A percentile compares a stretch with the other conserved stretches of the same genome.
Conservation (phyloP, 1,140 invertebrate species). For the Drosophila pandora region DNA sequence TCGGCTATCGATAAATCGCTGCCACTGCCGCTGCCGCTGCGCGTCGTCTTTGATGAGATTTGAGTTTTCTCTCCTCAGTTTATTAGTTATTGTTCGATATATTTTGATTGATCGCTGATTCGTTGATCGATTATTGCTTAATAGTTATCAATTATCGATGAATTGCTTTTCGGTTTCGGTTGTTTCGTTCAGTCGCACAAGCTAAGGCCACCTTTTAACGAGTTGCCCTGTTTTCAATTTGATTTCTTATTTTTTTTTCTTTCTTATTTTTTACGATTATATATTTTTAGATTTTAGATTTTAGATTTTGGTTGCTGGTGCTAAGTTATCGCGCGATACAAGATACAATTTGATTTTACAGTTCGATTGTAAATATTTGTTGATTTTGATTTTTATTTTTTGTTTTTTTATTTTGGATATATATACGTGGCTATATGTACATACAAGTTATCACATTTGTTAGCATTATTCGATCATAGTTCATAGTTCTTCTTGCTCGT, state of each 20-base stretch:
- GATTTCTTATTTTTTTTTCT: conserved; percentile 47
- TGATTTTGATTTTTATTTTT: conserved; percentile 7
- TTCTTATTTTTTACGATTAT: conserved; percentile 13
- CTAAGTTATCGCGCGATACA: conserved; percentile 42
- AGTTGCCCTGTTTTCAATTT: conserved; percentile 67
- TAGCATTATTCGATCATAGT: conserved; percentile 64
- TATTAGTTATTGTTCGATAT: not conserved
- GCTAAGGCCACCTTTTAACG: conserved; percentile 69
- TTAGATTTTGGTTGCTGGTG: conserved; percentile 20
- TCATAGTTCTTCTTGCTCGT: conserved; percentile 49
- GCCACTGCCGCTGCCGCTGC: conserved; percentile 36
- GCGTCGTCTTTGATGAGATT: conserved; percentile 27
- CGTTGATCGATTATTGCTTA: conserved; percentile 29
- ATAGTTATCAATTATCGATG: conserved; percentile 22
- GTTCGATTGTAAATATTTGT: conserved; percentile 67
- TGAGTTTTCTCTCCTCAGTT: conserved; percentile 1
- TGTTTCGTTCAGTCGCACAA: conserved; percentile 73
- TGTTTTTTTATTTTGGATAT: conserved; percentile 50
- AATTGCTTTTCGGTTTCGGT: conserved; percentile 48
- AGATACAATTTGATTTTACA: conserved; percentile 32
- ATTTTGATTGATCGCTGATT: conserved; percentile 41
- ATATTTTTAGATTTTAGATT: conserved; percentile 8
- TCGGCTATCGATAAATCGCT: conserved; percentile 40
- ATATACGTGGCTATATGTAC: conserved; percentile 75
- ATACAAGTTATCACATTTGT: conserved; percentile 76